Percentiles rank a stretch among this genome's conserved stretches.
These are phyloP conservation scores for Hyperoodon ampullatus DNA, from an alignment of 2,113 vertebrate species.

Conservation along the genomic window DNA sequence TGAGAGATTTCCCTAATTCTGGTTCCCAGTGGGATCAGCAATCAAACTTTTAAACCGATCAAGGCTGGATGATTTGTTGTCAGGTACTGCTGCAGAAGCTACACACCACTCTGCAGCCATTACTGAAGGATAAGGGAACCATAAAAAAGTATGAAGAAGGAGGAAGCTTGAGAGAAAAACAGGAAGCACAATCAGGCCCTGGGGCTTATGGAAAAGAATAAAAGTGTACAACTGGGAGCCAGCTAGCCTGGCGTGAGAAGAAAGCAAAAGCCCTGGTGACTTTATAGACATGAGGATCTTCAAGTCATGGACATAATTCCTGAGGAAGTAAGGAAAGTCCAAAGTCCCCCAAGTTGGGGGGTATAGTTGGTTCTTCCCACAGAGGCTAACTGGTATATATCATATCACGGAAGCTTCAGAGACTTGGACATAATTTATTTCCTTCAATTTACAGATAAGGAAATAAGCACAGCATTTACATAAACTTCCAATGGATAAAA, in stretches of 20 bases:
- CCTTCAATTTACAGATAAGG: neutral
- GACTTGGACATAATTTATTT: neutral
- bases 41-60: neutral
- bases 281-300: neutral
- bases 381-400: neutral
- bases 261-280: neutral
- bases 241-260: neutral
- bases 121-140: accelerated
- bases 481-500: neutral
- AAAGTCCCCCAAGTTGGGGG: no score
- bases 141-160: no score
- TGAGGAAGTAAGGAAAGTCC: neutral
- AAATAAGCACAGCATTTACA: neutral
- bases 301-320: neutral
- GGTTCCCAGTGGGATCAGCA: neutral
- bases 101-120: neutral
- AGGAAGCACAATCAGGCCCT: neutral
- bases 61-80: neutral
- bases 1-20: neutral
- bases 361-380: neutral
- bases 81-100: neutral
- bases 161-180: neutral
- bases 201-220: neutral
- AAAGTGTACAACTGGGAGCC: neutral
- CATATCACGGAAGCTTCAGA: neutral